Percentiles rank a stretch among this genome's conserved stretches.
Conservation (phyloP, 2,113 vertebrate species). For the Montifringilla adamsi region DNA sequence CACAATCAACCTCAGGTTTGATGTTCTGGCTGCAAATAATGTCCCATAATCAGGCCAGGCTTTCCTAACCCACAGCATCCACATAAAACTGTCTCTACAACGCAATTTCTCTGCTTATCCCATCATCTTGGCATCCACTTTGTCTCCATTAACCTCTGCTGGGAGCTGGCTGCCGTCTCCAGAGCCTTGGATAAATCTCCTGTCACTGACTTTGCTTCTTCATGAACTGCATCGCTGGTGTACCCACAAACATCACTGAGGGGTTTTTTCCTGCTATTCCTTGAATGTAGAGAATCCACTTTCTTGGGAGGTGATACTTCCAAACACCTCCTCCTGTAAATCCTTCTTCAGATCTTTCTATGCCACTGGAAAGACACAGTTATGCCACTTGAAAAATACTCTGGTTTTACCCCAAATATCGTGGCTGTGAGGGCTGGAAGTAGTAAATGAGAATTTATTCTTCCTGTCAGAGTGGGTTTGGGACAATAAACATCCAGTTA, state of each 20-base stretch:
- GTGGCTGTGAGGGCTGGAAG: background rate
- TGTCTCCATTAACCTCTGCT: background rate
- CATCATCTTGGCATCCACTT: background rate
- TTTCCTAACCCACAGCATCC: background rate
- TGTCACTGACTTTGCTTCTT: background rate
- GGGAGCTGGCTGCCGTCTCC: background rate
- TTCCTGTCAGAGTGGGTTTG: background rate
- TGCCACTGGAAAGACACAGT: background rate
- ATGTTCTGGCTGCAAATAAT: background rate
- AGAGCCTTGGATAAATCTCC: background rate
- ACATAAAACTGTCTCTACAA: background rate
- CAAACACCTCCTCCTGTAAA: background rate
- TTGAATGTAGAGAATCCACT: accelerated
- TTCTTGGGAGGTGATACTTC: background rate
- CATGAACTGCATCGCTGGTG: accelerated
- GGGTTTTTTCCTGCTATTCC: background rate
- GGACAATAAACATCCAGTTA: background rate
- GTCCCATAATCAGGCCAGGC: background rate
- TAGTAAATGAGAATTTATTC: background rate
- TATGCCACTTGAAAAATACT: background rate
- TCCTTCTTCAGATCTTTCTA: background rate
- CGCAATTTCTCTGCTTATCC: background rate
- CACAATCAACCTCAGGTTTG: background rate
- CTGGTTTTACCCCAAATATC: background rate
- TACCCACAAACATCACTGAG: background rate